Evolutionary conservation across 2,888 invertebrate species (phyloP).

Genomic region (Drepana falcataria): DNA sequence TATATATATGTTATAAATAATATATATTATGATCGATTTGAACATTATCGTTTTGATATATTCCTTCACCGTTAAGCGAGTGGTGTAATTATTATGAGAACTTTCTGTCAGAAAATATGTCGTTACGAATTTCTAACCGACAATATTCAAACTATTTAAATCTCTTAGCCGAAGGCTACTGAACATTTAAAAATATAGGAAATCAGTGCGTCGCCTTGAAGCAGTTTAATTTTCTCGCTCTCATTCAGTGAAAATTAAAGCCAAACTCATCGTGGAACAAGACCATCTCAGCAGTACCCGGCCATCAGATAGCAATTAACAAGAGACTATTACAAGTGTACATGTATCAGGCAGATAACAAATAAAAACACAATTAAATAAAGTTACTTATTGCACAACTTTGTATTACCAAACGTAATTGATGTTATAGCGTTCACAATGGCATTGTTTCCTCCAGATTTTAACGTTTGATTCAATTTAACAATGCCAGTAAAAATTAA

Average conservation of each 20-base stretch:
- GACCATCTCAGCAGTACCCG: background rate
- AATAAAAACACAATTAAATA: background rate
- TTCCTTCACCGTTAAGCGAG: no score
- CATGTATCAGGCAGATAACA: background rate
- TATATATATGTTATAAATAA: no score
- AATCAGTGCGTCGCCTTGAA: no score
- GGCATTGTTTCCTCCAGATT: constrained; percentile 27
- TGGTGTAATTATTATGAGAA: no score
- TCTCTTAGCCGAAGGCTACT: no score
- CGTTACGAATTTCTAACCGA: no score
- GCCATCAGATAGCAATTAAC: background rate
- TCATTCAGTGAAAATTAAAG: background rate
- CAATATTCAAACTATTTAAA: no score
- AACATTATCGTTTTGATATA: no score
- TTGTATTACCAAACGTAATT: background rate
- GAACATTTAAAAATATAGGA: no score
- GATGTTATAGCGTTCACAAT: constrained; percentile 24
- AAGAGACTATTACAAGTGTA: background rate
- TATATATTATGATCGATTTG: no score
- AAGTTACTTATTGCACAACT: constrained; percentile 5
- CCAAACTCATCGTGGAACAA: background rate
- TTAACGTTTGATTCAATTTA: constrained; percentile 23
- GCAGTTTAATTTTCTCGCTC: background rate
- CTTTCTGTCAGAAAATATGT: no score
- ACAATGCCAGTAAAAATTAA: constrained; percentile 25